Evolutionary conservation across 2,113 vertebrate species (phyloP).

Genomic region (Dendrocopos noguchii): DNA sequence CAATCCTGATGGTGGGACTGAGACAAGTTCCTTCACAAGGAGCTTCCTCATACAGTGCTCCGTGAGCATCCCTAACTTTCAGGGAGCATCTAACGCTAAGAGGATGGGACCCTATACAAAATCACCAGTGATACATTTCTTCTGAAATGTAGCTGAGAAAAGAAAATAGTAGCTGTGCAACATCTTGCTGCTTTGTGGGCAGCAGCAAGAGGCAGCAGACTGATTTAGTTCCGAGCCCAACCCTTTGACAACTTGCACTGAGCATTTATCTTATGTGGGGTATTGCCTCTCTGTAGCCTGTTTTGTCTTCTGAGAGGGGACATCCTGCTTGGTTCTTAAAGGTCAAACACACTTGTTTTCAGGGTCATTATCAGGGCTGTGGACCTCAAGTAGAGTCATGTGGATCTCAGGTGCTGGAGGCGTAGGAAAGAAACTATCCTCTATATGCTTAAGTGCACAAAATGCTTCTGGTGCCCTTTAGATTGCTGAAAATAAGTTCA

Average conservation of each 20-base stretch:
- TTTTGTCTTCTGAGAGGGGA: background rate
- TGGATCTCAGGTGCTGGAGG: background rate
- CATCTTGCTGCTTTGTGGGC: background rate
- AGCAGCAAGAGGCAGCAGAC: background rate
- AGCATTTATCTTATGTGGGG: background rate
- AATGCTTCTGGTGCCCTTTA: background rate
- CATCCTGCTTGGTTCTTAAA: background rate
- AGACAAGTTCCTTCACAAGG: background rate
- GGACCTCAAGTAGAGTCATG: background rate
- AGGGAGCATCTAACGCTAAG: background rate
- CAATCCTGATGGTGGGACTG: background rate
- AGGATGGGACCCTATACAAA: background rate
- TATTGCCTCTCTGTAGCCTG: background rate
- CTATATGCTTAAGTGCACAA: rapidly evolving
- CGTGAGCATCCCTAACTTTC: too few species aligned
- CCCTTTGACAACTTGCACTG: background rate
- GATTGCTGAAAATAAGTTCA: background rate
- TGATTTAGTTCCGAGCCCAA: background rate
- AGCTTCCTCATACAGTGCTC: background rate
- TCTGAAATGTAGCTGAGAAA: background rate
- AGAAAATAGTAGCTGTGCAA: background rate
- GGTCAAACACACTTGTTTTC: background rate
- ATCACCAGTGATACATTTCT: background rate
- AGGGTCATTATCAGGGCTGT: background rate
- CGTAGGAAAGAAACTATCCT: background rate